Conservation (phyloP, 2,113 vertebrate species). For the Anoura caudifer region DNA sequence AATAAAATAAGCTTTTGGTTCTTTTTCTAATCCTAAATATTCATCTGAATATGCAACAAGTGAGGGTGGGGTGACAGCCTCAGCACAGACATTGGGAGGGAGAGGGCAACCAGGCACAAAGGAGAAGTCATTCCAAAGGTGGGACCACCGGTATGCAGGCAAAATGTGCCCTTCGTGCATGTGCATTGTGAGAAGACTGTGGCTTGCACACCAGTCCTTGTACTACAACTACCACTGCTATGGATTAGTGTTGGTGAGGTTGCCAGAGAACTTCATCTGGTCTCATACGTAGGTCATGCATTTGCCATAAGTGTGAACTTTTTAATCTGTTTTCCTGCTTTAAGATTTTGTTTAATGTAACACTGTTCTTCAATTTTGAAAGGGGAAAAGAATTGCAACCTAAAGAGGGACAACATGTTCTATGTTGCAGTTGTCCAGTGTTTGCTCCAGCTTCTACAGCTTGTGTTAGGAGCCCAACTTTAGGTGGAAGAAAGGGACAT, state of each 20-base stretch:
- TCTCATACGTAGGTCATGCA: not conserved
- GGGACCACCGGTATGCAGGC: not conserved
- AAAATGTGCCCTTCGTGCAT: not conserved
- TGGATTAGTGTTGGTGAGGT: not conserved
- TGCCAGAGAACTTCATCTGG: not conserved
- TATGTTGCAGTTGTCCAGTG: not conserved
- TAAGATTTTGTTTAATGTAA: not conserved
- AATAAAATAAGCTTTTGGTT: not conserved
- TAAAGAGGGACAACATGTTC: not conserved
- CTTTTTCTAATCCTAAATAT: not conserved
- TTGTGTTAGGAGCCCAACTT: not conserved
- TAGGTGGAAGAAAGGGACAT: not conserved
- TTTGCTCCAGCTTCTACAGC: not conserved
- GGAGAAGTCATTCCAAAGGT: not conserved
- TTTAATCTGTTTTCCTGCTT: not conserved
- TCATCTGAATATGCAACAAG: not conserved
- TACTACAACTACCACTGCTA: not conserved
- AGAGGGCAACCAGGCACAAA: not conserved
- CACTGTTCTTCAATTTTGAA: accelerated
- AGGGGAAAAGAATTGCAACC: not conserved
- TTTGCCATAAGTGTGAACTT: not conserved
- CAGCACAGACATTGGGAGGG: not conserved
- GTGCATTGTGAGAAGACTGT: not conserved
- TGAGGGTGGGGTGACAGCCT: not conserved
- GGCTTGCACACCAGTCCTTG: not conserved